Base-by-base conservation (phyloP, 2,797 vertebrate genomes). In the Pseudocheirus occidentalis region DNA sequence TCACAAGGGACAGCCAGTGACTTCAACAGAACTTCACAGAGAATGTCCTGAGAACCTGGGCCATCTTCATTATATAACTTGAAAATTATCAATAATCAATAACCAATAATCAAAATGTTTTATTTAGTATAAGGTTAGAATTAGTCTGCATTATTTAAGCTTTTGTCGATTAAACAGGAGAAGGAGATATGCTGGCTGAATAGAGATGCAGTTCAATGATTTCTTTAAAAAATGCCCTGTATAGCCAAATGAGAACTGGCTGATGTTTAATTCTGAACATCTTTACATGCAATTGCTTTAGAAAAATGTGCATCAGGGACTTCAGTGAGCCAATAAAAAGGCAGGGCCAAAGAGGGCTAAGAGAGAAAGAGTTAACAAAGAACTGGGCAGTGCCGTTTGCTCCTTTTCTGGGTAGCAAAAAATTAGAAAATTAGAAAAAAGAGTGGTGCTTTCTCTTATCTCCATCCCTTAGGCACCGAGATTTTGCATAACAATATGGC, bases 401-500 rank as follows among this genome's bases (percentile, higher is more conserved):
- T 55, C 28, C 50, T 29, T 90, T 90, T 13, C 52, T 90, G 29
- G 13, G 53, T 57, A 93, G 57, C 27, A 58, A 58, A 58, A 58
- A 58, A 27, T 24, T 57, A 27, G 56, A 57, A 58, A 58, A 90
- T 94, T 53, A 87, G 56, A n/a, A 87, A 66, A 93, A 29, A 50
- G 93, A 95, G 91, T 62, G n/a, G 4, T 93, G 81, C 2, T 21
- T 29, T 92, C 31, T 58, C 9, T 55, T 28, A 62, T 1, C 7
- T n/a, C 50, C 16, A 55, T 95, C 27, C 54, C 92, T 92, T 73
- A 50, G 55, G 27, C 91, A 46, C 52, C 52, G 55, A 94, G 55
- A 94, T 95, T 96, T 91, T 53, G 93, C 54, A 90, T 57, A 56
- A 92, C 2, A 55, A 27, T 57, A 29, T 46, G 18, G 28, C 11